These are phyloP conservation scores for Acromyrmex heyeri DNA, from an alignment of 1,140 invertebrate genomes.

Conservation along the genomic window DNA sequence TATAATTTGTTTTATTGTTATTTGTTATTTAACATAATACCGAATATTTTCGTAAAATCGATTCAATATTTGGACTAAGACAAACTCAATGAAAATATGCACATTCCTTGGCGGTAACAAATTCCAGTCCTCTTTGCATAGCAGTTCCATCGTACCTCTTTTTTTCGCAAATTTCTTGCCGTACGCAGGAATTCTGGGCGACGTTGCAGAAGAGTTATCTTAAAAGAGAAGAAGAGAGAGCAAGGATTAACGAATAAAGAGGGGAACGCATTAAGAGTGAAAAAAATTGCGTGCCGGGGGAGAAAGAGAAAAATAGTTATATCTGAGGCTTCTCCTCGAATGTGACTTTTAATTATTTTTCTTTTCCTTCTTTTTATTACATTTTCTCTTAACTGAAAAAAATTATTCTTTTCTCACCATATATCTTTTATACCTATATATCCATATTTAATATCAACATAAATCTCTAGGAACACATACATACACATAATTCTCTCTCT, in stretches of 20 bases:
- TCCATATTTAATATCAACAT: conserved; percentile 12
- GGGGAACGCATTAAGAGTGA: conserved; percentile 42
- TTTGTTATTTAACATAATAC: neutral
- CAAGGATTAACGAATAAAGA: conserved; percentile 52
- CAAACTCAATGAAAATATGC: conserved; percentile 38
- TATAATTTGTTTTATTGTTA: conserved; percentile 4
- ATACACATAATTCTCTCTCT: neutral
- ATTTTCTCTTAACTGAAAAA: conserved; percentile 11
- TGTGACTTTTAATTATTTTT: conserved; percentile 31
- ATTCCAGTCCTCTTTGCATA: conserved; percentile 41
- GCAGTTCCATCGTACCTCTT: neutral
- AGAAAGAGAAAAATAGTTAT: conserved; percentile 57
- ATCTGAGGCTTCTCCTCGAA: neutral
- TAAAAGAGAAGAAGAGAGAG: conserved; percentile 48
- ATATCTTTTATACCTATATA: conserved; percentile 3
- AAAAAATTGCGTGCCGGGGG: conserved; percentile 13
- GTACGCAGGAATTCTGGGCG: conserved; percentile 65
- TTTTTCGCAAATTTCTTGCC: conserved; percentile 66
- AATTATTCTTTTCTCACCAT: neutral
- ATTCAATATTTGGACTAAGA: conserved; percentile 18
- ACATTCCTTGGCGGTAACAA: conserved; percentile 47
- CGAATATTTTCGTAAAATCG: neutral
- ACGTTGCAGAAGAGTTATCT: conserved; percentile 46
- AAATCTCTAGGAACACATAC: conserved; percentile 14
- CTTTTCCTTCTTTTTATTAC: neutral